Evolutionary conservation across 2,113 vertebrate species (phyloP), one percentile per base, ranked within the genome.

Genomic region (Mesoclemmys tuberculata): DNA sequence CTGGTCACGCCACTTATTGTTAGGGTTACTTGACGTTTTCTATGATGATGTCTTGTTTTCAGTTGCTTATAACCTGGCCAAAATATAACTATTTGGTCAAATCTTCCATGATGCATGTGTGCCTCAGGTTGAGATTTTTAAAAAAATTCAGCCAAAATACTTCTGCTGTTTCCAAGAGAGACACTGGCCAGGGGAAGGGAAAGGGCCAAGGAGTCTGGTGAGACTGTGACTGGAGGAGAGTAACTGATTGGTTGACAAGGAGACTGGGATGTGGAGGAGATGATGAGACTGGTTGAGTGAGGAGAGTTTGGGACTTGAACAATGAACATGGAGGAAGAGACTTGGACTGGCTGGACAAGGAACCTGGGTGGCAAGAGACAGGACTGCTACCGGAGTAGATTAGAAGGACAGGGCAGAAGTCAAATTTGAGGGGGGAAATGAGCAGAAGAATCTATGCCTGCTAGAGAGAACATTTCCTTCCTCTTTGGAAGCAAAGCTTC

Each of bases 301-400:
- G 61, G 61, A 68, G 18, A 21, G 35, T n/a, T 68, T 68, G 61
- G 14, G 35, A 68, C 61, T n/a, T n/a, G 35, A 31, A 68, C 35
- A 68, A 31, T 68, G 35, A 85, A 89, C 35, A 2, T 6, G 52
- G 26, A 2, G 11, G 48, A 48, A 77, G 8, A 68, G 2, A 31
- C n/a, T 81, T 8, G 55, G 8, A 21, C 35, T 52, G 84, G 46
- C 41, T 29, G 52, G 11, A 64, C 0, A 1, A 56, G 4, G 5
- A 88, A 24, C 10, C 13, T 54, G 56, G 16, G 19, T 10, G 55
- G 6, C 84, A 49, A 21, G 44, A 81, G 58, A 49, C 18, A 86
- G 19, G 9, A 80, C 26, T 51, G 75, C 5, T 35, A 38, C 22
- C 61, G 51, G 0, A 2, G 85, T 2, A 10, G 92, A 85, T 21